Evolutionary conservation across 1,140 invertebrate genomes (phyloP).

Genomic region (Nixonia krombeini): DNA sequence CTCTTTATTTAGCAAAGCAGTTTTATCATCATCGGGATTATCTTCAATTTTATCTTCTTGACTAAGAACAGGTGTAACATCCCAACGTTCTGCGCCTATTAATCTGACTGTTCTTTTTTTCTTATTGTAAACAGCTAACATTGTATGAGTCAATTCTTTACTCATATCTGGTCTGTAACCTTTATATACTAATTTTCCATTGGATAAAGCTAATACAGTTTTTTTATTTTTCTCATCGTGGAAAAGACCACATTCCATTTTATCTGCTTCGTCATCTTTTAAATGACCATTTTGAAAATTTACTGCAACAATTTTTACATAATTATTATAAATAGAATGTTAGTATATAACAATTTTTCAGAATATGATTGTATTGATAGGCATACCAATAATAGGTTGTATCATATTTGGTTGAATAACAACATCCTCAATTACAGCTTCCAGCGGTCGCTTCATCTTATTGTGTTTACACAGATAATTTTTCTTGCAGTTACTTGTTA

Average conservation of each 20-base stretch:
- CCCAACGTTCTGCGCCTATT: conserved; percentile 59
- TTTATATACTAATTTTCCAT: conserved; percentile 62
- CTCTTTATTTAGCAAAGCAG: conserved; percentile 65
- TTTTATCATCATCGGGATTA: conserved; percentile 30
- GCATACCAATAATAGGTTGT: conserved; percentile 61
- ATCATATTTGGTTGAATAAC: conserved; percentile 50
- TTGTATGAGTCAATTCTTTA: conserved; percentile 54
- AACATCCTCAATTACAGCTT: conserved; percentile 57
- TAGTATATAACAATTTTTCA: conserved; percentile 4
- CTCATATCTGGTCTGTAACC: conserved; percentile 55
- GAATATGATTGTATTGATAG: not conserved
- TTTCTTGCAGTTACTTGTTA: too few relatives aligned
- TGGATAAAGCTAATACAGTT: conserved; percentile 59
- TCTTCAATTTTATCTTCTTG: conserved; percentile 27
- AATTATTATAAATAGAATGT: conserved; percentile 1
- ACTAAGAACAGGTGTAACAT: conserved; percentile 60
- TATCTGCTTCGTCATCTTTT: conserved; percentile 54
- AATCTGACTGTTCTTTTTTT: conserved; percentile 59
- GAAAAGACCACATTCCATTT: conserved; percentile 61
- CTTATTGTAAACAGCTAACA: conserved; percentile 65
- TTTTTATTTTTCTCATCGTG: conserved; percentile 49
- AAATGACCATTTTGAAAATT: conserved; percentile 65
- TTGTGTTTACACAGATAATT: not conserved
- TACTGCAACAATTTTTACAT: conserved; percentile 42
- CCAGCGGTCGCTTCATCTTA: conserved; percentile 46